Conservation (phyloP, 2,888 invertebrate species). For the Rhorus exstirpatorius region DNA sequence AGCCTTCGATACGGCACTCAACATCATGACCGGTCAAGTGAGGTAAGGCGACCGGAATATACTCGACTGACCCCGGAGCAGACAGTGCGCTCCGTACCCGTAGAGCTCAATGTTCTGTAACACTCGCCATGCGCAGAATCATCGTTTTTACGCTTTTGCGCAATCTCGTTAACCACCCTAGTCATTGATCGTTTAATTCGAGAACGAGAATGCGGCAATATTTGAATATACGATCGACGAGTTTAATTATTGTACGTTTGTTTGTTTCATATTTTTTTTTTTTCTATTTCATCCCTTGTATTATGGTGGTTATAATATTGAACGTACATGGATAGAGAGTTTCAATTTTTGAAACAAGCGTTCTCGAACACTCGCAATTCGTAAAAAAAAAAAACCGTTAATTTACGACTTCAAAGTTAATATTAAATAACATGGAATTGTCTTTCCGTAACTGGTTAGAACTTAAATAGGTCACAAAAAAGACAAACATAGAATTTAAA, state of each 20-base stretch:
- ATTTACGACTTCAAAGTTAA: too few relatives aligned
- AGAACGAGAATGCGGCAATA: conserved; percentile 37
- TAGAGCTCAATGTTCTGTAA: conserved; percentile 22
- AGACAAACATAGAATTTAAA: too few relatives aligned
- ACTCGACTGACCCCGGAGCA: conserved; percentile 70
- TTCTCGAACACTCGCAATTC: too few relatives aligned
- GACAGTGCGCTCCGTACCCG: conserved; percentile 58
- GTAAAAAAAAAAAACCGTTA: too few relatives aligned
- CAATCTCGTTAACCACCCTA: conserved; percentile 51
- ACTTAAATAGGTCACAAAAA: too few relatives aligned
- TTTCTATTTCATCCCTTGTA: too few relatives aligned
- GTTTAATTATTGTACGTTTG: not conserved
- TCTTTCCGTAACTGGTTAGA: too few relatives aligned
- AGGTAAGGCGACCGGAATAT: conserved; percentile 78
- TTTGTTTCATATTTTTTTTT: too few relatives aligned
- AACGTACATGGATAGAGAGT: too few relatives aligned
- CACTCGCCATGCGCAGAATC: conserved; percentile 54
- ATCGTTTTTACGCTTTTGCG: conserved; percentile 46
- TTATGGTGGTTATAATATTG: too few relatives aligned
- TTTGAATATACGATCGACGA: conserved; percentile 11
- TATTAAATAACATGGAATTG: too few relatives aligned
- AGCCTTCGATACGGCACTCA: conserved; percentile 88
- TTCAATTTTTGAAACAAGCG: too few relatives aligned
- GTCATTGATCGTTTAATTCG: conserved; percentile 35
- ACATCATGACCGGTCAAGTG: conserved; percentile 87